These are phyloP conservation scores for Caloenas nicobarica DNA, from an alignment of 2,113 vertebrate species.

Conservation along the genomic window DNA sequence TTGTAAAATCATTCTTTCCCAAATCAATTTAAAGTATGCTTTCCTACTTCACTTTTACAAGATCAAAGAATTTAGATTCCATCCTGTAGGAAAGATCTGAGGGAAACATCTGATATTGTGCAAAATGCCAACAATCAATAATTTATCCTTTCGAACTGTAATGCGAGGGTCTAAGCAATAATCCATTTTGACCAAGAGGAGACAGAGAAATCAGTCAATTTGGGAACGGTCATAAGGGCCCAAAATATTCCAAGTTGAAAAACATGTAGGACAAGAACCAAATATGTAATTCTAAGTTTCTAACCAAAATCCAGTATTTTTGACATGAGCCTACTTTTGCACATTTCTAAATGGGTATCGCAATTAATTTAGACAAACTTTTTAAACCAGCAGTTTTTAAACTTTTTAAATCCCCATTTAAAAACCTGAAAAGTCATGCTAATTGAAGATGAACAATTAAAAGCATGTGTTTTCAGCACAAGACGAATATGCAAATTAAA, in stretches of 20 bases:
- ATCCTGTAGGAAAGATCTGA: background rate
- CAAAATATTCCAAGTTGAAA: background rate
- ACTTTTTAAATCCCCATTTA: background rate
- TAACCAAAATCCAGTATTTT: background rate
- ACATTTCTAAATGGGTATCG: background rate
- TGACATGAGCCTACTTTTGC: background rate
- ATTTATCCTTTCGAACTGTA: background rate
- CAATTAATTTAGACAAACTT: background rate
- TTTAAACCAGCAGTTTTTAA: background rate
- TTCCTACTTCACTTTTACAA: background rate
- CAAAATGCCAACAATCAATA: conserved; percentile 18
- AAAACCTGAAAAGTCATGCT: background rate
- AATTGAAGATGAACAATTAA: background rate
- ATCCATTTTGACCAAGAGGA: background rate
- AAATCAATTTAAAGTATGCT: background rate
- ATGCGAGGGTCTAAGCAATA: background rate
- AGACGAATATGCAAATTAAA: background rate
- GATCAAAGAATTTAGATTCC: background rate
- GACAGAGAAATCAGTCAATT: background rate
- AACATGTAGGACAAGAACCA: background rate
- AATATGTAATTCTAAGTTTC: background rate
- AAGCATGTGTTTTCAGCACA: background rate
- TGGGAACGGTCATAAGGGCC: background rate
- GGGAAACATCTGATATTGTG: background rate
- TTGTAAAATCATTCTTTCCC: background rate